Evolutionary conservation across 2,888 invertebrate species (phyloP).

Genomic region (Nephrotoma flavescens): DNA sequence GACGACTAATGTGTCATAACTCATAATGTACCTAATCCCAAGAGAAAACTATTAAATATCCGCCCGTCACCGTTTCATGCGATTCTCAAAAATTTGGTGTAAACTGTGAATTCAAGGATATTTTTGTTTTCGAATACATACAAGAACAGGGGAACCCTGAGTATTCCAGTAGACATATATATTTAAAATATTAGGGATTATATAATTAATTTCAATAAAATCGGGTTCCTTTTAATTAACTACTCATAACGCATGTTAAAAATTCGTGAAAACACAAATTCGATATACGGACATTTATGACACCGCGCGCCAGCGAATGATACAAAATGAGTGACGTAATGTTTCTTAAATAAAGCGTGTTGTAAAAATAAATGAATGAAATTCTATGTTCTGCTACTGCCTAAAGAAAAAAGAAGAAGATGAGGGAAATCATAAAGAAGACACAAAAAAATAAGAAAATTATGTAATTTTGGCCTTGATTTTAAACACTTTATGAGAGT

Average conservation of each 20-base stretch:
- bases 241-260: not conserved
- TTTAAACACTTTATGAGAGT: not conserved
- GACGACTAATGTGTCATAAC: not conserved
- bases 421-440: not conserved
- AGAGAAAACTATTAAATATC: not conserved
- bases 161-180: too few relatives aligned
- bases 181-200: not conserved
- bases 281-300: not conserved
- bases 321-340: not conserved
- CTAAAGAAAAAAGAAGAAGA: not conserved
- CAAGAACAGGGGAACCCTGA: too few relatives aligned
- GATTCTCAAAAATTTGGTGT: not conserved
- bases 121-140: not conserved
- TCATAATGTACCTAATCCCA: not conserved
- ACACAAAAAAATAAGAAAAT: not conserved
- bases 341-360: not conserved
- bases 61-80: not conserved
- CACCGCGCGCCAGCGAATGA: not conserved
- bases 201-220: not conserved
- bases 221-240: not conserved
- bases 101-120: not conserved
- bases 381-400: not conserved
- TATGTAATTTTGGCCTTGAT: not conserved
- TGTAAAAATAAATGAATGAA: not conserved
- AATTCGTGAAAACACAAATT: not conserved